A percentile compares a stretch with the other conserved stretches of the same genome.
phyloP scores from a whole-genome alignment of 2,797 vertebrate genomes.

The Merluccius polli region DNA sequence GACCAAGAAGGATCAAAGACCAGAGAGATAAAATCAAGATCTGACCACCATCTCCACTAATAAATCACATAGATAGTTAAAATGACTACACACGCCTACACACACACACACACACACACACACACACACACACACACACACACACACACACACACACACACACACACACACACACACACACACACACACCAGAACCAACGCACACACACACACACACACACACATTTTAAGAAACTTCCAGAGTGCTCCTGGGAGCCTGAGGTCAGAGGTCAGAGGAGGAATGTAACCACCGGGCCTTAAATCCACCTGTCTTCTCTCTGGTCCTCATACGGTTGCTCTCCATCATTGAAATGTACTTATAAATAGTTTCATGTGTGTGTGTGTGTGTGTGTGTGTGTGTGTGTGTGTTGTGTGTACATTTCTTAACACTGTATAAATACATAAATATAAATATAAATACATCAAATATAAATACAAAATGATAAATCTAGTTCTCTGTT shows the following conservation, averaged over 20 bases:
- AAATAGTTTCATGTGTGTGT: not conserved
- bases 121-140: too few species aligned
- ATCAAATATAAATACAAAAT: too few species aligned
- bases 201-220: not conserved
- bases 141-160: too few species aligned
- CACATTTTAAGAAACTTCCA: not conserved
- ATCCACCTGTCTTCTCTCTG: not conserved
- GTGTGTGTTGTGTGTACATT: not conserved
- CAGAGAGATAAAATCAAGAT: slow-evolving; percentile 8
- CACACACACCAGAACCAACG: too few species aligned
- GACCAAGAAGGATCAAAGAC: slow-evolving; percentile 5
- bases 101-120: too few species aligned
- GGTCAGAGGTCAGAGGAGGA: slow-evolving; percentile 25
- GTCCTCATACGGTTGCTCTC: not conserved
- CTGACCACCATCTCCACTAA: not conserved
- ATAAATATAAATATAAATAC: not conserved
- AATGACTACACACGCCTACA: slow-evolving; percentile 2
- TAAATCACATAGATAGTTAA: slow-evolving; percentile 36
- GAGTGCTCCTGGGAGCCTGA: slow-evolving; percentile 11
- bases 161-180: too few species aligned
- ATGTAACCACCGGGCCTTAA: not conserved
- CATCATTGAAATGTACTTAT: not conserved
- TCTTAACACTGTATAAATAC: too few species aligned
- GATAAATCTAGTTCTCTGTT: too few species aligned
- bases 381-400: not conserved